Conservation (phyloP, 1,140 invertebrate genomes). For the Mamestra configurata region DNA sequence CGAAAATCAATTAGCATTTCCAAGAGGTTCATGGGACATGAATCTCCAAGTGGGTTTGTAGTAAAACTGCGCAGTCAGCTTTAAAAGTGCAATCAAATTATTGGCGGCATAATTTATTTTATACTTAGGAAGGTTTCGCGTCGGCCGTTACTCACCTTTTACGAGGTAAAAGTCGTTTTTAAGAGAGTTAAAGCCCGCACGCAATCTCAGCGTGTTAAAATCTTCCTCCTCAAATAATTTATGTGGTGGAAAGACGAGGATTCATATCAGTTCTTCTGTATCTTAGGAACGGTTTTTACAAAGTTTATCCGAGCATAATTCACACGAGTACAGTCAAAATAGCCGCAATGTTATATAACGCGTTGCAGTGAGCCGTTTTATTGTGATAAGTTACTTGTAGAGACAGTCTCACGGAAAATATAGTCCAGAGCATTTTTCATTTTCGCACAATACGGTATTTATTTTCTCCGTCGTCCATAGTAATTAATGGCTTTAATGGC, state of each 20-base stretch:
- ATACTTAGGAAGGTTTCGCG: constrained; percentile 52
- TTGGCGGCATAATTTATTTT: constrained; percentile 61
- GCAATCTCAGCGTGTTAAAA: constrained; percentile 71
- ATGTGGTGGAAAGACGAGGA: constrained; percentile 72
- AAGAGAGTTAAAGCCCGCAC: constrained; percentile 75
- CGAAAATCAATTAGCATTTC: constrained; percentile 45
- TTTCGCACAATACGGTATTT: constrained; percentile 28
- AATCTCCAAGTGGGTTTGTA: constrained; percentile 33
- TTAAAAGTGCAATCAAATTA: constrained; percentile 62
- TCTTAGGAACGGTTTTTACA: constrained; percentile 43
- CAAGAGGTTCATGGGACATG: constrained; percentile 25
- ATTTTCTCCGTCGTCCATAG: constrained; percentile 19
- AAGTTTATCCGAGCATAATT: constrained; percentile 40
- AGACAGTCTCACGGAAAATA: neutral
- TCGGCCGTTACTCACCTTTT: constrained; percentile 74
- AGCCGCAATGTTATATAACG: constrained; percentile 43
- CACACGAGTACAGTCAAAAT: neutral
- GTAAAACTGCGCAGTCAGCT: constrained; percentile 35
- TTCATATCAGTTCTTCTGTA: constrained; percentile 57
- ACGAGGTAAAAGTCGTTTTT: constrained; percentile 77
- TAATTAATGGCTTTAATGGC: constrained; percentile 35
- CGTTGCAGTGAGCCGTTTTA: constrained; percentile 43
- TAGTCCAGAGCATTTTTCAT: constrained; percentile 7
- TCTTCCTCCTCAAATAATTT: constrained; percentile 70
- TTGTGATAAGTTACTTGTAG: constrained; percentile 26